Percentiles rank a stretch among this genome's conserved stretches.
These are phyloP conservation scores for Apodemus sylvaticus DNA, from an alignment of 2,113 vertebrate genomes.

Conservation along the genomic window DNA sequence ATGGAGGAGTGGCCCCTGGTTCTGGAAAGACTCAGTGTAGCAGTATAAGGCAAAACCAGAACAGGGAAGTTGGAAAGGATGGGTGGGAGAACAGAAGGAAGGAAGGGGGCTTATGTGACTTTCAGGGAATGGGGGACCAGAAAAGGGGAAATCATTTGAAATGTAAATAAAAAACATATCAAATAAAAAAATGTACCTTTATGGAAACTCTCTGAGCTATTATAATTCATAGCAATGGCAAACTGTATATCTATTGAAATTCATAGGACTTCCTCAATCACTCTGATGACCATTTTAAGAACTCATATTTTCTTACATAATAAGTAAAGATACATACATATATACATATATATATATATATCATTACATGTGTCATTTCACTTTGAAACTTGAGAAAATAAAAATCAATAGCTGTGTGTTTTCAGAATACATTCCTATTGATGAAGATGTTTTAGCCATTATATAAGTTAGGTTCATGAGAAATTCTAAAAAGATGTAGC, in stretches of 20 bases:
- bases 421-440: neutral
- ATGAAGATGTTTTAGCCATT: neutral
- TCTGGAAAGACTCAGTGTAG: too few species aligned
- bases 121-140: too few species aligned
- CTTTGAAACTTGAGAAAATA: neutral
- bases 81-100: too few species aligned
- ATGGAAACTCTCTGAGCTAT: too few species aligned
- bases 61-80: too few species aligned
- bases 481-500: neutral
- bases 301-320: neutral
- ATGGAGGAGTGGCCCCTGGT: too few species aligned
- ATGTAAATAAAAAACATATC: too few species aligned
- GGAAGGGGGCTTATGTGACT: too few species aligned
- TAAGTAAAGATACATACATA: neutral
- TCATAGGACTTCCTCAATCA: neutral
- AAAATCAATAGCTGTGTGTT: neutral
- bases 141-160: too few species aligned
- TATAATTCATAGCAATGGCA: neutral
- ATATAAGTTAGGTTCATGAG: neutral
- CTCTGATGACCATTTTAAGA: neutral
- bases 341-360: too few species aligned
- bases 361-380: neutral
- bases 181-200: neutral
- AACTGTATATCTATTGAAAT: neutral
- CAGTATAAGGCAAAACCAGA: too few species aligned